These are phyloP conservation scores for Odontomachus brunneus DNA, from an alignment of 1,140 invertebrate species.

Conservation along the genomic window DNA sequence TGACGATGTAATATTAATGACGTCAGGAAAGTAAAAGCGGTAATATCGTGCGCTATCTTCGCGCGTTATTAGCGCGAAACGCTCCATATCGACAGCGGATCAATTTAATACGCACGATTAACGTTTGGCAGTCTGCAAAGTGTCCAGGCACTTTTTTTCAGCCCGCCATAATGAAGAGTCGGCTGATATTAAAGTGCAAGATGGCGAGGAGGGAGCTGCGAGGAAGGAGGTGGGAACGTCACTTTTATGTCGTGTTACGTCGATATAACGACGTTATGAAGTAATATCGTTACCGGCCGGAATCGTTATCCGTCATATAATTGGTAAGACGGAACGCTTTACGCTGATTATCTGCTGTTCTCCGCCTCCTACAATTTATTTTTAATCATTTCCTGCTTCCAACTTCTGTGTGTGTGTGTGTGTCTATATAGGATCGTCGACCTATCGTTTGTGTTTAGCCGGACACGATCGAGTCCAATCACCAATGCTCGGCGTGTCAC, in stretches of 20 bases:
- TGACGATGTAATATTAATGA: conserved; percentile 35
- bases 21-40: conserved; percentile 44
- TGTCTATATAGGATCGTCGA: conserved; percentile 65
- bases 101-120: conserved; percentile 66
- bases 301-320: conserved; percentile 68
- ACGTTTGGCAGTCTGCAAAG: conserved; percentile 61
- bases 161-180: conserved; percentile 69
- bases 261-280: conserved; percentile 64
- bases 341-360: conserved; percentile 64
- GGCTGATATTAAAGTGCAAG: conserved; percentile 55
- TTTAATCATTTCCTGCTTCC: conserved; percentile 71
- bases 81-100: conserved; percentile 49
- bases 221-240: not conserved
- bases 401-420: too few relatives aligned
- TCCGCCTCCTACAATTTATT: conserved; percentile 61
- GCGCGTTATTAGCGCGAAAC: conserved; percentile 44
- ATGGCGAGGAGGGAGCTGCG: conserved; percentile 1
- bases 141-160: conserved; percentile 68
- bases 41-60: conserved; percentile 40
- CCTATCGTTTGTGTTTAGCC: conserved; percentile 52
- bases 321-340: conserved; percentile 71
- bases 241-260: conserved; percentile 58
- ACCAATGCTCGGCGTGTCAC: too few relatives aligned
- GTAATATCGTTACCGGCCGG: conserved; percentile 67
- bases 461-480: conserved; percentile 60